Percentiles rank a stretch among this genome's conserved stretches.
Evolutionary conservation across 2,888 invertebrate species (phyloP).

Genomic region (Ennomos erosarius): DNA sequence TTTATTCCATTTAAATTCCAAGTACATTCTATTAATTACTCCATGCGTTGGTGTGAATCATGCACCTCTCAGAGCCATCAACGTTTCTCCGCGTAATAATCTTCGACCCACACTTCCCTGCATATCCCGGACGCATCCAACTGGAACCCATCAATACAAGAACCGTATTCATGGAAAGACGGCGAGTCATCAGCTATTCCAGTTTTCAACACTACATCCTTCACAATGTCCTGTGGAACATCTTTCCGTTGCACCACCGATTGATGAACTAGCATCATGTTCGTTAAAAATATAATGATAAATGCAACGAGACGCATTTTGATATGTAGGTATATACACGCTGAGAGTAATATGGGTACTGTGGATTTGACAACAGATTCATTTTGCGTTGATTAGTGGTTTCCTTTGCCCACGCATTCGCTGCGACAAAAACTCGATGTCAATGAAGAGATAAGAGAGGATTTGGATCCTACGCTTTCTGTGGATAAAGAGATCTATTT

Average conservation of each 20-base stretch:
- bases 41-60: too few relatives aligned
- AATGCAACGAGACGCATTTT: slow-evolving; percentile 9
- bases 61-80: background rate
- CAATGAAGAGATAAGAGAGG: slow-evolving; percentile 16
- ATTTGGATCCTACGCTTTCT: slow-evolving; percentile 11
- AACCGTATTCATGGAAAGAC: slow-evolving; percentile 28
- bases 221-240: slow-evolving; percentile 5
- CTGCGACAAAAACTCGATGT: slow-evolving; percentile 16
- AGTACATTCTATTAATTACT: background rate
- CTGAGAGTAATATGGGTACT: slow-evolving; percentile 16
- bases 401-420: slow-evolving; percentile 56
- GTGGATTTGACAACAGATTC: slow-evolving; percentile 22
- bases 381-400: slow-evolving; percentile 41
- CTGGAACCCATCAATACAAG: slow-evolving; percentile 59
- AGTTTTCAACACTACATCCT: slow-evolving; percentile 48
- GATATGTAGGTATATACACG: slow-evolving; percentile 15
- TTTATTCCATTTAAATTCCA: slow-evolving; percentile 2
- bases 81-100: slow-evolving; percentile 32
- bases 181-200: slow-evolving; percentile 63
- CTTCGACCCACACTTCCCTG: slow-evolving; percentile 70
- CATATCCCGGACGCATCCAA: slow-evolving; percentile 60
- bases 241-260: slow-evolving; percentile 5
- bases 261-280: slow-evolving; percentile 22
- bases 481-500: background rate
- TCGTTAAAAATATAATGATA: background rate